phyloP scores from a whole-genome alignment of 1,140 invertebrate species.

The Panagrolaimus sp. region DNA sequence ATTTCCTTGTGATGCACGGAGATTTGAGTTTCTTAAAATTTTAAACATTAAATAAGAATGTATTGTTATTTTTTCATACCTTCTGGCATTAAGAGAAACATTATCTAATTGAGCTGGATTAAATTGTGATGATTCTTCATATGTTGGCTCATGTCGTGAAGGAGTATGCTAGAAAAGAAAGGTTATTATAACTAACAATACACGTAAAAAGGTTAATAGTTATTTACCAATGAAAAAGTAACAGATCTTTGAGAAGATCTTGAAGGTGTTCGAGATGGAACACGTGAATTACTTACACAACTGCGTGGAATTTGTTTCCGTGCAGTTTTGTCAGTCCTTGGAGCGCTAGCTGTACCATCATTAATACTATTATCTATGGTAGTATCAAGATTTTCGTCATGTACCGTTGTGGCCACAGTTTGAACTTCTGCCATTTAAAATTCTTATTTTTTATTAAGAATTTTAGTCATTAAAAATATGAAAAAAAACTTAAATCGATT shows the following conservation, averaged over 20 bases:
- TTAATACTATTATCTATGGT: background rate
- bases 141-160: slow-evolving; percentile 9
- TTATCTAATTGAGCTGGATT: slow-evolving; percentile 13
- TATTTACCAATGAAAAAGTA: slow-evolving; percentile 12
- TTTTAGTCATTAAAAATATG: background rate
- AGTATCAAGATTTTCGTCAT: background rate
- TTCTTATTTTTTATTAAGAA: background rate
- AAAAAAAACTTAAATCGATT: background rate
- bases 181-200: background rate
- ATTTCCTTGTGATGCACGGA: slow-evolving; percentile 7
- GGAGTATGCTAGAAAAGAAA: slow-evolving; percentile 9
- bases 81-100: background rate
- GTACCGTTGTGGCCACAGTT: background rate
- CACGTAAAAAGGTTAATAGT: background rate
- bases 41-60: background rate
- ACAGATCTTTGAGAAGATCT: slow-evolving; percentile 9
- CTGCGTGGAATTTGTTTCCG: background rate
- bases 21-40: background rate
- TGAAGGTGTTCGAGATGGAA: background rate
- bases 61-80: too few species aligned
- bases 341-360: background rate
- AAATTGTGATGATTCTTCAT: slow-evolving; percentile 11
- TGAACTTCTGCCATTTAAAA: background rate
- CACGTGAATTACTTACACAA: slow-evolving; percentile 6
- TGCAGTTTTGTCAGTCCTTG: background rate